These are phyloP conservation scores for Argyrosomus japonicus DNA, from an alignment of 2,113 vertebrate species.

Conservation along the genomic window DNA sequence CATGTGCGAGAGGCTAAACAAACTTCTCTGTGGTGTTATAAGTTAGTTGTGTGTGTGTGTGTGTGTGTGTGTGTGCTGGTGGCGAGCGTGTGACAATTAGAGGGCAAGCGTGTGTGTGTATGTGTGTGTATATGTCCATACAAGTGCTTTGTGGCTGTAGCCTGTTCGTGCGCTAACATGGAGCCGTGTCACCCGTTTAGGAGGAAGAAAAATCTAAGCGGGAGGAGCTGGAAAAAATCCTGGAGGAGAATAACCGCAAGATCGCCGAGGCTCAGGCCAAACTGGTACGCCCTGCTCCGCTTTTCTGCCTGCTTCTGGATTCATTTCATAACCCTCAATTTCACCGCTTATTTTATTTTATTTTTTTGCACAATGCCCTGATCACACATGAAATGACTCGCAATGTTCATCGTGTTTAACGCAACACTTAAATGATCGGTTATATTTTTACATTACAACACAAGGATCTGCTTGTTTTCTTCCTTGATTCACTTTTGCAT, in stretches of 20 bases:
- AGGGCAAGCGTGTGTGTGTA: conserved; percentile 33
- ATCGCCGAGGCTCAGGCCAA: conserved; percentile 99
- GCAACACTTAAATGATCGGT: not conserved
- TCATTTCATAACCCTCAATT: not conserved
- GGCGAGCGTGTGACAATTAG: conserved; percentile 37
- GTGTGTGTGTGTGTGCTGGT: conserved; percentile 12
- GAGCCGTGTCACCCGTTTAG: conserved; percentile 94
- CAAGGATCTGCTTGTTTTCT: no score
- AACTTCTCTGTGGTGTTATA: conserved; percentile 60
- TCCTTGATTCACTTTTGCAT: no score
- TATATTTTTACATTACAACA: no score
- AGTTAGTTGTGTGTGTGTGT: conserved; percentile 4
- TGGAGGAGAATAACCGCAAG: conserved; percentile 99
- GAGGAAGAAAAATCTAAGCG: conserved; percentile 99
- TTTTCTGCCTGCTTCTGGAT: not conserved
- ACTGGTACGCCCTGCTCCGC: conserved; percentile 87
- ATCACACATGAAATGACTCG: not conserved
- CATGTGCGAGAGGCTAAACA: conserved; percentile 60
- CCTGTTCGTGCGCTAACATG: conserved; percentile 89
- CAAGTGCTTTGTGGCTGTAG: conserved; percentile 41
- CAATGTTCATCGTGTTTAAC: not conserved
- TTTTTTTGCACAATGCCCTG: not conserved
- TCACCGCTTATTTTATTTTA: no score
- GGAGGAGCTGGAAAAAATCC: conserved; percentile 99
- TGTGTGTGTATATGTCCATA: conserved; percentile 29